These are phyloP conservation scores for Gasterosteus nipponicus DNA, from an alignment of 2,113 vertebrate genomes.

Conservation along the genomic window DNA sequence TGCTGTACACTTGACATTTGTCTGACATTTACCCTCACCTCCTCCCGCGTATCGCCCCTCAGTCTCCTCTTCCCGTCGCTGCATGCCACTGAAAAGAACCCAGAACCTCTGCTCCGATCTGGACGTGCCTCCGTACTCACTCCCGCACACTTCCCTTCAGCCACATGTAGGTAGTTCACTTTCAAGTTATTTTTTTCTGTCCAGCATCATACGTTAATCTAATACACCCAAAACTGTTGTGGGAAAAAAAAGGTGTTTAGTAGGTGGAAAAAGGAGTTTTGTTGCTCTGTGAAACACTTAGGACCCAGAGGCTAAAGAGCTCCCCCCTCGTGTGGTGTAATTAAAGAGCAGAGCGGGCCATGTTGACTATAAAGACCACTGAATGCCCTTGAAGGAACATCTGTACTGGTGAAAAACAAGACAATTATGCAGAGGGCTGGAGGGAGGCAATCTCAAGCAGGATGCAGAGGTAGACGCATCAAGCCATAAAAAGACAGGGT, in stretches of 20 bases:
- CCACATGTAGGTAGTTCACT: constrained; percentile 37
- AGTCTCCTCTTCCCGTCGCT: constrained; percentile 52
- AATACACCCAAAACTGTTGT: constrained; percentile 26
- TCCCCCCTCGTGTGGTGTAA: constrained; percentile 78
- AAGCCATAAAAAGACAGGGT: constrained; percentile 35
- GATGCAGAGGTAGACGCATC: constrained; percentile 52
- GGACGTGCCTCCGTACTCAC: constrained; percentile 37
- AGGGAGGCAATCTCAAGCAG: constrained; percentile 65
- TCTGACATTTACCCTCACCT: constrained; percentile 81
- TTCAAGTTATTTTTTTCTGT: constrained; percentile 15
- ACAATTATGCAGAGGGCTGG: constrained; percentile 79
- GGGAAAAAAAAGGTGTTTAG: constrained; percentile 34
- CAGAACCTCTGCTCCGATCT: constrained; percentile 52
- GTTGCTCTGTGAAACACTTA: constrained; percentile 46
- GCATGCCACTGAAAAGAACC: constrained; percentile 59
- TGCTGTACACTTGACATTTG: constrained; percentile 83
- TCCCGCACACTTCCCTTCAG: constrained; percentile 44
- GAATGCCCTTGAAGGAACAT: constrained; percentile 84
- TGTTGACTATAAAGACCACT: constrained; percentile 83
- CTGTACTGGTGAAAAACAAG: constrained; percentile 84
- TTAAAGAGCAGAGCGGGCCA: constrained; percentile 81
- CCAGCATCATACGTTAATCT: constrained; percentile 10
- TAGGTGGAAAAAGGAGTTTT: constrained; percentile 49
- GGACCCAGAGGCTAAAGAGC: constrained; percentile 66
- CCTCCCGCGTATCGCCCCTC: constrained; percentile 46